Percentiles rank a stretch among this genome's conserved stretches.
Conservation (phyloP, 1,140 invertebrate genomes). For the Intoshia linei region DNA sequence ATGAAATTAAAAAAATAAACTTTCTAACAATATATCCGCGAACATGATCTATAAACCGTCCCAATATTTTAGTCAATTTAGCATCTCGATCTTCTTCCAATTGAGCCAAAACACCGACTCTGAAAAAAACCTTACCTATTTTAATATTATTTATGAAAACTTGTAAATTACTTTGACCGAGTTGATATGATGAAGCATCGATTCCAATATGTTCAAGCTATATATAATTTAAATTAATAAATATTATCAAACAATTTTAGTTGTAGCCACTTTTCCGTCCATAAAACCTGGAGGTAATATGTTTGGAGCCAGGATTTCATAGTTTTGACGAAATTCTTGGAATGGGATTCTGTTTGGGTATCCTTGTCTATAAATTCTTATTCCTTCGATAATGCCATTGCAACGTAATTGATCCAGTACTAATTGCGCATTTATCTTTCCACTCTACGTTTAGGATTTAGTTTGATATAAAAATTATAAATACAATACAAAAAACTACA, state of each 20-base stretch:
- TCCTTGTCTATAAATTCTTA: conserved; percentile 86
- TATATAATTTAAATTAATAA: not conserved
- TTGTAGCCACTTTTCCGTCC: conserved; percentile 94
- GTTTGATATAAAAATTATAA: too few species aligned
- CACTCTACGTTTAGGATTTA: too few species aligned
- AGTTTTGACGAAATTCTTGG: conserved; percentile 38
- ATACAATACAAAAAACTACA: too few species aligned
- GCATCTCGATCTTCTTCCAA: conserved; percentile 90
- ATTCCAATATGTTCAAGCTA: conserved; percentile 31
- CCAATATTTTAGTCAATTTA: conserved; percentile 84
- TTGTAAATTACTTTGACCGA: conserved; percentile 74
- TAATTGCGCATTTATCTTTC: conserved; percentile 72
- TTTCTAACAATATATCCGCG: conserved; percentile 54
- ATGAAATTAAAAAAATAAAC: conserved; percentile 10
- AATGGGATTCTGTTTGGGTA: conserved; percentile 53
- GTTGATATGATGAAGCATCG: conserved; percentile 64
- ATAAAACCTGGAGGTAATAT: conserved; percentile 92
- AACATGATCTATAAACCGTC: conserved; percentile 78
- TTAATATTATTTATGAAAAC: too few species aligned
- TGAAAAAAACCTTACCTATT: conserved; percentile 96
- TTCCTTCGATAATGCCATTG: conserved; percentile 94
- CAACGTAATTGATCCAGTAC: conserved; percentile 81
- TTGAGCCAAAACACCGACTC: conserved; percentile 81
- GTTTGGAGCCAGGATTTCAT: conserved; percentile 80
- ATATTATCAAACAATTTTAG: conserved; percentile 40